These are phyloP conservation scores for Lepidurus arcticus DNA, from an alignment of 1,140 invertebrate genomes.

Conservation along the genomic window DNA sequence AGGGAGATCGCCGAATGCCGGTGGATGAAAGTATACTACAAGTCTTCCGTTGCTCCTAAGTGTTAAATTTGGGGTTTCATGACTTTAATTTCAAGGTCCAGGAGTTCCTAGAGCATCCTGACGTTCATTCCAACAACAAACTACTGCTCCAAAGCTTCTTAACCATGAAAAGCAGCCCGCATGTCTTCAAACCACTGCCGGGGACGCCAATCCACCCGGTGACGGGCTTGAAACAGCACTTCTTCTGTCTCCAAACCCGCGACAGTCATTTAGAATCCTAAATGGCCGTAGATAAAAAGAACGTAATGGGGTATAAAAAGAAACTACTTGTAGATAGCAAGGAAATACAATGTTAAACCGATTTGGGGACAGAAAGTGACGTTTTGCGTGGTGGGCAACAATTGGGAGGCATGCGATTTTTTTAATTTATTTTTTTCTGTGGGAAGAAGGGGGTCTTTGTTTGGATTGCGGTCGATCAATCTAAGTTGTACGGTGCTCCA, in stretches of 20 bases:
- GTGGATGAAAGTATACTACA: slow-evolving; percentile 62
- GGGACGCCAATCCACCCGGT: neutral
- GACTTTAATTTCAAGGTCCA: neutral
- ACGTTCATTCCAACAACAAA: neutral
- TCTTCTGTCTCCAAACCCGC: neutral
- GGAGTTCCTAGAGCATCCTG: neutral
- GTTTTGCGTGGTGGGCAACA: no score
- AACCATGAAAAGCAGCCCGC: neutral
- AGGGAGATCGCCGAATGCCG: slow-evolving; percentile 66
- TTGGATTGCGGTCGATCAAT: neutral
- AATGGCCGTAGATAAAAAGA: neutral
- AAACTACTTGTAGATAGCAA: no score
- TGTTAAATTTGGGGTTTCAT: no score
- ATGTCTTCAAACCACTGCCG: neutral
- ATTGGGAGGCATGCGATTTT: no score
- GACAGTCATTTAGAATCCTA: neutral
- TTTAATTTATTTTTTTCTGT: no score
- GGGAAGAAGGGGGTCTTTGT: neutral
- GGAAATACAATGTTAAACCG: no score
- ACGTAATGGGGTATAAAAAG: no score
- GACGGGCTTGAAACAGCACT: neutral
- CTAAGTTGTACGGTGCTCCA: neutral
- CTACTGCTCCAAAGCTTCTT: neutral
- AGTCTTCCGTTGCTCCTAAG: neutral
- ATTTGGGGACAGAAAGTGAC: no score